These are phyloP conservation scores for Colius striatus DNA, from an alignment of 2,113 vertebrate species.

Conservation along the genomic window DNA sequence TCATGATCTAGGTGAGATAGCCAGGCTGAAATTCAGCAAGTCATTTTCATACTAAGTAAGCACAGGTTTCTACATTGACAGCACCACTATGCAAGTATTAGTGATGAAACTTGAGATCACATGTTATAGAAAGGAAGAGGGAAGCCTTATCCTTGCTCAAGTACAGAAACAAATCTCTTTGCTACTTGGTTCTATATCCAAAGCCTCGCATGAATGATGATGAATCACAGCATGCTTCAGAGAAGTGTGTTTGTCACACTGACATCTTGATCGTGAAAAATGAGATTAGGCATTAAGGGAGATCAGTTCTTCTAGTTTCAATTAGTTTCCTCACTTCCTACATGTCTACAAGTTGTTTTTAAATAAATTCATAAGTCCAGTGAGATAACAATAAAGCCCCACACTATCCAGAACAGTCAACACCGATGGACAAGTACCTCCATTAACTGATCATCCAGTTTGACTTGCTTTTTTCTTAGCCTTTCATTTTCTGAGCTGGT, in stretches of 20 bases:
- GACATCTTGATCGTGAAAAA: not conserved
- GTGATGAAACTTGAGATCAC: not conserved
- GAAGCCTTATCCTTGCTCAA: not conserved
- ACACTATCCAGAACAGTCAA: not conserved
- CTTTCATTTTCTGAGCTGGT: slow-evolving; percentile 85
- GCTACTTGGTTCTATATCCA: not conserved
- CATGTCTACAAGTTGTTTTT: not conserved
- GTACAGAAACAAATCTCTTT: not conserved
- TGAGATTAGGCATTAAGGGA: not conserved
- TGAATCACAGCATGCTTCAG: not conserved
- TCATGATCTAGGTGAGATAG: not conserved
- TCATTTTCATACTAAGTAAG: not conserved
- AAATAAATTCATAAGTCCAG: not conserved
- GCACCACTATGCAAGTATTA: not conserved
- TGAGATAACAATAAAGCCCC: not conserved
- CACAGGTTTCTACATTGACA: not conserved
- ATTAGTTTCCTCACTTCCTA: not conserved
- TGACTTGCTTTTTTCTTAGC: slow-evolving; percentile 83
- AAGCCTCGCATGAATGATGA: not conserved
- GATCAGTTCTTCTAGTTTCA: not conserved
- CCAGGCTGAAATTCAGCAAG: not conserved
- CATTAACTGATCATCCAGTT: slow-evolving; percentile 84
- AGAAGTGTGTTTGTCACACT: not conserved
- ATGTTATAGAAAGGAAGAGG: not conserved
- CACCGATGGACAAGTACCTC: slow-evolving; percentile 76